These are phyloP conservation scores for Cebuella pygmaea DNA, from an alignment of 2,797 vertebrate species.

Conservation along the genomic window DNA sequence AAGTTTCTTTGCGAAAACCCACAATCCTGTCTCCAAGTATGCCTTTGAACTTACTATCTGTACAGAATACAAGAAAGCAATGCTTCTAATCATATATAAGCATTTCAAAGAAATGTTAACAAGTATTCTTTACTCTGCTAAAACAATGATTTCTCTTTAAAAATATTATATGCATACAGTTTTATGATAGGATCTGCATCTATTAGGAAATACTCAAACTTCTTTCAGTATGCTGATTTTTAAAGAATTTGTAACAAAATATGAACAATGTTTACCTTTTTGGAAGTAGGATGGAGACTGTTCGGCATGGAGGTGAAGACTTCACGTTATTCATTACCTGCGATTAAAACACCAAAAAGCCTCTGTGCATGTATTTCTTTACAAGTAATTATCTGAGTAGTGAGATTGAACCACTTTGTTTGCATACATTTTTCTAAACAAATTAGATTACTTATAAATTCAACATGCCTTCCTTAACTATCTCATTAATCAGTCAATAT, in stretches of 20 bases:
- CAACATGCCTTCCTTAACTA: background rate
- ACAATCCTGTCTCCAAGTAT: background rate
- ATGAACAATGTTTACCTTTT: background rate
- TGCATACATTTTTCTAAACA: background rate
- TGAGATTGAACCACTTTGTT: background rate
- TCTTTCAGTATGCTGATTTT: background rate
- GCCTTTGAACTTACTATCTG: background rate
- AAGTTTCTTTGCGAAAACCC: background rate
- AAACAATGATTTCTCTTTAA: background rate
- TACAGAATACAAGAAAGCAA: background rate
- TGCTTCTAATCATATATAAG: background rate
- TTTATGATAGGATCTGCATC: background rate
- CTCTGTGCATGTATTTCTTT: background rate
- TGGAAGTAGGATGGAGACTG: background rate
- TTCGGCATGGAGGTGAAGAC: background rate
- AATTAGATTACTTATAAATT: constrained; percentile 21
- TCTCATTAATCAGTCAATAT: background rate
- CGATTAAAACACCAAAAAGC: background rate
- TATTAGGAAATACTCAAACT: background rate
- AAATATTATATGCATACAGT: background rate
- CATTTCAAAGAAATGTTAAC: background rate
- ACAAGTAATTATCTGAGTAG: background rate
- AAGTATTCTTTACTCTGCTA: background rate
- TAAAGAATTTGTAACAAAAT: background rate
- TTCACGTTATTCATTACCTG: background rate